Conservation (phyloP, 2,888 invertebrate species). For the Tetramorium bicarinatum region DNA sequence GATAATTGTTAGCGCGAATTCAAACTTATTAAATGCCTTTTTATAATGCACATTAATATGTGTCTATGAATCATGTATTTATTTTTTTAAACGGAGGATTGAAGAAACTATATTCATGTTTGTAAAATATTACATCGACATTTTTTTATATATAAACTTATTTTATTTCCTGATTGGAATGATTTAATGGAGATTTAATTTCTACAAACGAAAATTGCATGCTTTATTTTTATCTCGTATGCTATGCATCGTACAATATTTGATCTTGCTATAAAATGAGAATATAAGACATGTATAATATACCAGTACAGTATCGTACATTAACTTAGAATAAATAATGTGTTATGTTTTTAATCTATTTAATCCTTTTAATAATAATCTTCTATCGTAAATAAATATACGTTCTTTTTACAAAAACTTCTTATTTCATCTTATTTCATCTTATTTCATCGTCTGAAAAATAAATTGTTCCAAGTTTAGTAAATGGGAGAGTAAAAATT, state of each 20-base stretch:
- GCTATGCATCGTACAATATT: background rate
- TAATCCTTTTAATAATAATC: background rate
- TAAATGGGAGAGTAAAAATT: background rate
- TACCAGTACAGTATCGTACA: background rate
- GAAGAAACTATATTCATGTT: background rate
- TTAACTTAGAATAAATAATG: slow-evolving; percentile 18
- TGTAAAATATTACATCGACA: slow-evolving; percentile 27
- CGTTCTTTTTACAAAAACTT: background rate
- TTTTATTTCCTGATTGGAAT: slow-evolving; percentile 2
- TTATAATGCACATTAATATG: background rate
- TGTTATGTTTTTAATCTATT: background rate
- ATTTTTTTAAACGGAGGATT: background rate
- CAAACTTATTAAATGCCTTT: background rate
- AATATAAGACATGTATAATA: background rate
- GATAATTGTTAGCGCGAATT: background rate
- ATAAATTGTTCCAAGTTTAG: background rate
- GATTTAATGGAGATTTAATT: slow-evolving; percentile 28
- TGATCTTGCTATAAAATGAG: background rate
- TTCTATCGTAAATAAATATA: background rate
- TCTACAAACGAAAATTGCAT: background rate
- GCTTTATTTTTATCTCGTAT: background rate
- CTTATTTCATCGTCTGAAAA: background rate
- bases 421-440: too few relatives aligned
- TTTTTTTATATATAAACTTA: slow-evolving; percentile 3
- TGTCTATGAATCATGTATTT: background rate